Evolutionary conservation across 1,140 invertebrate species (phyloP).

Genomic region (Drosophila parvula): DNA sequence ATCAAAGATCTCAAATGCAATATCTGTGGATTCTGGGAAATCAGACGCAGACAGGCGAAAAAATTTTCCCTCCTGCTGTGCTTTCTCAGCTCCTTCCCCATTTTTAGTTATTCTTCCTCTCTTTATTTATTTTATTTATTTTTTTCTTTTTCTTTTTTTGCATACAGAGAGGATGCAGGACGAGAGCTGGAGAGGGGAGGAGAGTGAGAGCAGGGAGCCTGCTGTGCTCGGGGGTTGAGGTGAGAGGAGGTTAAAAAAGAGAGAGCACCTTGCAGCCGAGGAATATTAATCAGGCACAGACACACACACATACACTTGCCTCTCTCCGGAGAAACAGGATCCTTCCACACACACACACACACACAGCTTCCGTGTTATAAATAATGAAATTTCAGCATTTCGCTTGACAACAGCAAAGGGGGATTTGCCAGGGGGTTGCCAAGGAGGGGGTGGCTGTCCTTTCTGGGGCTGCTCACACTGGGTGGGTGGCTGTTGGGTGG

Average conservation of each 20-base stretch:
- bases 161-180: conserved; percentile 9
- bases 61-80: conserved; percentile 12
- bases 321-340: conserved; percentile 23
- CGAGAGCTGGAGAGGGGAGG: background rate
- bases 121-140: background rate
- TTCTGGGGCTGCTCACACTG: conserved; percentile 9
- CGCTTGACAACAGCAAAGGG: conserved; percentile 58
- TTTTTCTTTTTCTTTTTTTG: conserved; percentile 1
- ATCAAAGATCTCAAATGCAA: background rate
- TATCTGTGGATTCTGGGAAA: conserved; percentile 1
- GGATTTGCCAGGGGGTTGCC: background rate
- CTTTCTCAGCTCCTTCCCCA: conserved; percentile 3
- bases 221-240: conserved; percentile 5
- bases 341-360: conserved; percentile 26
- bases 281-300: conserved; percentile 65
- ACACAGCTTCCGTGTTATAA: conserved; percentile 73
- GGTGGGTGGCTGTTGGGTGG: conserved; percentile 22
- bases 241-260: conserved; percentile 30
- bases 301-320: conserved; percentile 41
- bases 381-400: conserved; percentile 76
- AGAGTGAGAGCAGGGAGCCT: conserved; percentile 2
- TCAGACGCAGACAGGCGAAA: conserved; percentile 17
- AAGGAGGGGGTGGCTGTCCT: conserved; percentile 12
- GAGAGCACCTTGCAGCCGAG: conserved; percentile 69
- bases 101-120: conserved; percentile 3